phyloP scores from a whole-genome alignment of 2,888 invertebrate genomes.

The Platerodrilus igneus region DNA sequence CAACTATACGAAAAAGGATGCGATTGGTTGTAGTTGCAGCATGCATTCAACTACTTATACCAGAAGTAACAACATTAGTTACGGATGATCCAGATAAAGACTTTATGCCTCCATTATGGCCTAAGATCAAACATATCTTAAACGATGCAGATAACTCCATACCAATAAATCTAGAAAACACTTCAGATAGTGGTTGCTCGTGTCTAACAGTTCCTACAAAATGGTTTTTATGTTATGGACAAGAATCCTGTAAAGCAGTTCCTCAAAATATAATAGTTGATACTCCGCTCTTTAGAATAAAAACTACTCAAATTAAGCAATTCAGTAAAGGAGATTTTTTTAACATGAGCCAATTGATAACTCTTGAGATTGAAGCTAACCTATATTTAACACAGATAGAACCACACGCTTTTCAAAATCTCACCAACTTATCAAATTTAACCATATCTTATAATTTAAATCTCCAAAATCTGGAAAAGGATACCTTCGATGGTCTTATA shows the following conservation, averaged over 20 bases:
- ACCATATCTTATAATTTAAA: constrained; percentile 55
- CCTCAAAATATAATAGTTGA: constrained; percentile 49
- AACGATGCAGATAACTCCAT: constrained; percentile 5
- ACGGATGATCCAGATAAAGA: constrained; percentile 11
- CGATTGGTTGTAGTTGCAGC: too few species aligned
- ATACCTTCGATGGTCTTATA: constrained; percentile 51
- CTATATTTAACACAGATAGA: constrained; percentile 50
- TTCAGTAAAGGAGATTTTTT: constrained; percentile 48
- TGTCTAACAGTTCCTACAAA: constrained; percentile 48
- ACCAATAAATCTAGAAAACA: constrained; percentile 1
- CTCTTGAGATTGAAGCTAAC: constrained; percentile 55
- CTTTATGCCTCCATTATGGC: constrained; percentile 19
- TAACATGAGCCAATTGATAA: constrained; percentile 43
- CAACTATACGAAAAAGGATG: too few species aligned
- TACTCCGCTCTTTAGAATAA: constrained; percentile 48
- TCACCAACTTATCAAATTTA: constrained; percentile 50
- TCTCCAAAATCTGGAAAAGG: constrained; percentile 46
- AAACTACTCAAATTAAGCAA: constrained; percentile 50
- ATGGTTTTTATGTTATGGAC: constrained; percentile 53
- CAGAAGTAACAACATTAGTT: too few species aligned
- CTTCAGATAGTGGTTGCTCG: constrained; percentile 46
- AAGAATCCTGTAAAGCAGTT: constrained; percentile 50
- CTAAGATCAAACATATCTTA: constrained; percentile 10
- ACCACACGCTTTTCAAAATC: constrained; percentile 50
- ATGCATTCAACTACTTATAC: too few species aligned